Conservation (phyloP, 2,888 invertebrate genomes). For the Ectobius pallidus region DNA sequence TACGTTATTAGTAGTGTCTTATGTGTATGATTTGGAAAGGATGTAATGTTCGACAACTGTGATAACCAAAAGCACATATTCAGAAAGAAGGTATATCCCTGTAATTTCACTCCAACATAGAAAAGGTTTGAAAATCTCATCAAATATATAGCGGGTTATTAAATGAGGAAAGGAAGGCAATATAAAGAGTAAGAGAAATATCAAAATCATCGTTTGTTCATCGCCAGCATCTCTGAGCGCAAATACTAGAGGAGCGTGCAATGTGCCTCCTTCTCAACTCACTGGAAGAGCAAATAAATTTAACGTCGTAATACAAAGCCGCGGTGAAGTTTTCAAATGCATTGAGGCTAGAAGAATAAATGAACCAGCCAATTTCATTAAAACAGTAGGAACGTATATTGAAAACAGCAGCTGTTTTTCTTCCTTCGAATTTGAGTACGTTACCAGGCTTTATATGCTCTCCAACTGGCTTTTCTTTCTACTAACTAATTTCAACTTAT, state of each 20-base stretch:
- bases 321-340: not conserved
- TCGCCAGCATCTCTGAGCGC: not conserved
- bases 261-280: not conserved
- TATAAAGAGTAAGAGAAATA: not conserved
- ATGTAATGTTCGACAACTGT: no score
- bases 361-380: constrained; percentile 2
- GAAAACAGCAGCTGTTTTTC: not conserved
- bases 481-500: not conserved
- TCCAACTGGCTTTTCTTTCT: not conserved
- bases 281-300: not conserved
- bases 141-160: not conserved
- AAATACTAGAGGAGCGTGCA: not conserved
- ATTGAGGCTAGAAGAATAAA: not conserved
- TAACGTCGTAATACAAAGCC: not conserved
- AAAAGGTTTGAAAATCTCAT: not conserved
- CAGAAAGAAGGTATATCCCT: no score
- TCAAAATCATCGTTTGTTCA: no score
- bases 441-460: not conserved
- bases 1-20: no score
- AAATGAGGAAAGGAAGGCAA: not conserved
- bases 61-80: no score
- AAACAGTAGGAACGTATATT: not conserved
- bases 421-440: not conserved
- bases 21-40: no score
- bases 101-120: no score